Evolutionary conservation across 2,113 vertebrate genomes (phyloP).

Genomic region (Pedionomus torquatus): DNA sequence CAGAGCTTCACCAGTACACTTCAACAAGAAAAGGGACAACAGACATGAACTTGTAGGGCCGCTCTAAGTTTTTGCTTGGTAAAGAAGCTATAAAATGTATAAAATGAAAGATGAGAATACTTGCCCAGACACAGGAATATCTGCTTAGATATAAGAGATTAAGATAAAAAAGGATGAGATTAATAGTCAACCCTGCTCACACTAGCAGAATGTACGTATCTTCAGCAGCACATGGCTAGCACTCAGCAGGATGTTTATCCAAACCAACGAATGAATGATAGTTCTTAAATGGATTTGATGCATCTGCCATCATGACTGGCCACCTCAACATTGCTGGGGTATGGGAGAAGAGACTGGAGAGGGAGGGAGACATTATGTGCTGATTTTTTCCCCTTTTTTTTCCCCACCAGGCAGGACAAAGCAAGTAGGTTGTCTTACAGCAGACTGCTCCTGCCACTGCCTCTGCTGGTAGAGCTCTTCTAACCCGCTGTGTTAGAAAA

Average conservation of each 20-base stretch:
- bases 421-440: neutral
- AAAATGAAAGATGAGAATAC: neutral
- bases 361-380: neutral
- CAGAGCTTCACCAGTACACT: neutral
- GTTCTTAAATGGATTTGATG: neutral
- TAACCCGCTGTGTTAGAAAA: neutral
- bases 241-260: neutral
- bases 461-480: neutral
- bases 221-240: neutral
- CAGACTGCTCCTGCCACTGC: neutral
- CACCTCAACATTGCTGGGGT: neutral
- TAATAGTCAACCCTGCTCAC: neutral
- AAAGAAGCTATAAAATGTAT: constrained; percentile 9
- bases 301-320: neutral
- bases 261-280: neutral
- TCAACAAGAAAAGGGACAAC: neutral
- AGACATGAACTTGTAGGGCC: neutral
- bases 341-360: neutral
- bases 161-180: neutral
- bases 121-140: neutral
- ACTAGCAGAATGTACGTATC: neutral
- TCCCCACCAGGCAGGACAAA: neutral
- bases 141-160: neutral
- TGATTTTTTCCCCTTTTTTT: neutral
- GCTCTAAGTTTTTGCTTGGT: neutral